These are phyloP conservation scores for Rapana venosa DNA, from an alignment of 2,888 invertebrate species.

Conservation along the genomic window DNA sequence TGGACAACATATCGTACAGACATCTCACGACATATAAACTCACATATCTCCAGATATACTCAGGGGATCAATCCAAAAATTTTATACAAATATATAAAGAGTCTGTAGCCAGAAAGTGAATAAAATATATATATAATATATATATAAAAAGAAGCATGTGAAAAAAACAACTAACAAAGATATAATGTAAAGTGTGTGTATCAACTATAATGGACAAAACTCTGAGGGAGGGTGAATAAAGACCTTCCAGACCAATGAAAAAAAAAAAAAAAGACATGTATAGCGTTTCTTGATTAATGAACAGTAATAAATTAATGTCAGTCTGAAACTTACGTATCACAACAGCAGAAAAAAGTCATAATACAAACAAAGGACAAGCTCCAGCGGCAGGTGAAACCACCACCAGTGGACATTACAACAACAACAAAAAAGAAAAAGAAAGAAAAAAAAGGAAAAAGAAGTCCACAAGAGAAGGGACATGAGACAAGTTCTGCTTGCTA, in stretches of 20 bases:
- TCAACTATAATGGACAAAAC: neutral
- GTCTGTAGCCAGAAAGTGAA: neutral
- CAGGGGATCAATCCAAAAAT: neutral
- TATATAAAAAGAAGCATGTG: neutral
- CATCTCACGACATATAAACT: neutral
- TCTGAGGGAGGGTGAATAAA: neutral
- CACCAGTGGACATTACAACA: neutral
- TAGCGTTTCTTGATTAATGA: neutral
- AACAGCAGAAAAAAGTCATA: neutral
- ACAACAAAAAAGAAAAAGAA: neutral
- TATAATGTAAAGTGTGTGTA: neutral
- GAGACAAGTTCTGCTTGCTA: neutral
- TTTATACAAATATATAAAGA: neutral
- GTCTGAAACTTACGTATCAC: neutral
- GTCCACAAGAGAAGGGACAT: neutral
- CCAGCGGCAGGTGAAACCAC: neutral
- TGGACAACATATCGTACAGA: constrained; percentile 4
- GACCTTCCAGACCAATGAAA: neutral
- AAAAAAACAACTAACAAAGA: neutral
- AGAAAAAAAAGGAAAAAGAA: neutral
- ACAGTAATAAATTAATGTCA: neutral
- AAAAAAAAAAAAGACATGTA: neutral
- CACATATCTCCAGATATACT: neutral
- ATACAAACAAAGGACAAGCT: neutral
- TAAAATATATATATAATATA: neutral